Base-by-base conservation (phyloP, 1,140 invertebrate species). In the Scaptomyza pallida region DNA sequence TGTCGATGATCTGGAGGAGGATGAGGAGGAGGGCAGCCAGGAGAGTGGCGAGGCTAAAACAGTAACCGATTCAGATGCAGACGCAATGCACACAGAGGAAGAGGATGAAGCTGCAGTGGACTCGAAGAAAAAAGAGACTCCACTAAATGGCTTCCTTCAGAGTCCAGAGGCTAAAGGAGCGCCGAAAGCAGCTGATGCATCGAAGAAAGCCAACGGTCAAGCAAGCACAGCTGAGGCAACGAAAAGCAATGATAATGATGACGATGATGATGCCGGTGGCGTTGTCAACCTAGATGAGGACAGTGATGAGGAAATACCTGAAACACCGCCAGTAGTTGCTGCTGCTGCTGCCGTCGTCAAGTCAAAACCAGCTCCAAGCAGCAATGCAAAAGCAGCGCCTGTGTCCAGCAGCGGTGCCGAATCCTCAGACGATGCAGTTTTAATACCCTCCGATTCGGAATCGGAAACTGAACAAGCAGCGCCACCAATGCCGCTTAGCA, bases 401-500 rank as follows among this genome's bases (percentile, higher is more conserved):
- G 15, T 41, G 2, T 56, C 65, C 16, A 85, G 69, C 43, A 67
- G 72, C 8, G n/a, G n/a, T n/a, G 61, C 70, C 2, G 76, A 85
- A 64, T 81, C 81, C 30, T 90, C 89, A 3, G 89, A 91, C 52
- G 91, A 89, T 54, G 88, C 90, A 3, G 88, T 91, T 21, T 50
- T 91, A 16, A 91, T 91, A 33, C 56, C 69, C 35, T 91, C 90
- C 2, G 90, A 91, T 41, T 91, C 90, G 10, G 88, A 91, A 21
- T 80, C 76, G 6, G 89, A 91, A 56, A 56, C 73, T 6, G 67
- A 51, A 13, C 33, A 41, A 15, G 40, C 59, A 19, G 72, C 44
- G 21, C 44, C 64, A 12, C 37, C 48, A 17, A 26, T 33, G 35
- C 37, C 59, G 13, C 37, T 55, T n/a, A 70, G 41, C 41, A 54